phyloP scores from a whole-genome alignment of 2,113 vertebrate genomes.

The Clarias batrachus region DNA sequence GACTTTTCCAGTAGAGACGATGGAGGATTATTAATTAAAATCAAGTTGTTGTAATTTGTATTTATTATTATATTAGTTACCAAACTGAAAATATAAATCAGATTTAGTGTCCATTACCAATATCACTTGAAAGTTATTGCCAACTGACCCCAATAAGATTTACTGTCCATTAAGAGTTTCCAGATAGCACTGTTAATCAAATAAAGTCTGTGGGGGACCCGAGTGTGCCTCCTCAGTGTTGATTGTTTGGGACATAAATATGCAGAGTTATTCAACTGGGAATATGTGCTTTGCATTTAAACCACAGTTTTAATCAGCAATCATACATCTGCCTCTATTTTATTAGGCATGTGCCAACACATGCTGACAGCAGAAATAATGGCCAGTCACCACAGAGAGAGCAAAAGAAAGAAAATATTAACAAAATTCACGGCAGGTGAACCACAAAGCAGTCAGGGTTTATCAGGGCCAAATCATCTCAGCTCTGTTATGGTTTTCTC shows the following conservation, averaged over 20 bases:
- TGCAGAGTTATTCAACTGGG: conserved; percentile 2
- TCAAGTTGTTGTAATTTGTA: background rate
- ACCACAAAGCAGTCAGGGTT: background rate
- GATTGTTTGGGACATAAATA: conserved; percentile 10
- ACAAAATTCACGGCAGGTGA: background rate
- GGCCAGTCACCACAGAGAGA: background rate
- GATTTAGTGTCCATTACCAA: background rate
- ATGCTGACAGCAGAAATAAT: conserved; percentile 28
- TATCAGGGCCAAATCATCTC: background rate
- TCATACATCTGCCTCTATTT: conserved; percentile 40
- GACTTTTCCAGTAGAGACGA: background rate
- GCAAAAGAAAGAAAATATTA: background rate
- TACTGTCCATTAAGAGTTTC: background rate
- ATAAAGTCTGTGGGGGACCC: background rate
- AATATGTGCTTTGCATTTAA: conserved; percentile 25
- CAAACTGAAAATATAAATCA: background rate
- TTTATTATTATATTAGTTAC: background rate
- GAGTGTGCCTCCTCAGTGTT: background rate
- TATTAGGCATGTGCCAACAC: conserved; percentile 54
- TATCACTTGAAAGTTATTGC: background rate
- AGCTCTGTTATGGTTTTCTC: background rate
- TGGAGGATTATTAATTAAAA: background rate
- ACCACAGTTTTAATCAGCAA: conserved; percentile 44
- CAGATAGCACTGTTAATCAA: background rate
- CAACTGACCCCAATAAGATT: background rate